These are phyloP conservation scores for Gymnocephalus cernua DNA, from an alignment of 2,113 vertebrate species.

Conservation along the genomic window DNA sequence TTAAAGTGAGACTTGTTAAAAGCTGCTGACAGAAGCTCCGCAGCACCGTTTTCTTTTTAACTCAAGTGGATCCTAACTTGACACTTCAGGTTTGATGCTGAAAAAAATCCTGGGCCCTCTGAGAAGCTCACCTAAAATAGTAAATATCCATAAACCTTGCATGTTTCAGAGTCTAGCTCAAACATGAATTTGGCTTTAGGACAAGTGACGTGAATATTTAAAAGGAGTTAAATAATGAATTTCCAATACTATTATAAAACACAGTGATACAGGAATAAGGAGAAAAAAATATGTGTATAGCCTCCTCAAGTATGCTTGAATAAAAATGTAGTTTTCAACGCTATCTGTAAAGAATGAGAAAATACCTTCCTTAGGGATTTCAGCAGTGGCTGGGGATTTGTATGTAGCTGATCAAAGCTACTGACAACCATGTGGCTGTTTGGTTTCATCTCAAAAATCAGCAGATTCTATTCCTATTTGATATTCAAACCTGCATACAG, in stretches of 20 bases:
- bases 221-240: background rate
- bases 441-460: slow-evolving; percentile 22
- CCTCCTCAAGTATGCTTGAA: background rate
- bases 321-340: slow-evolving; percentile 2
- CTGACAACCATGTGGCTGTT: slow-evolving; percentile 18
- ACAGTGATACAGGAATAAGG: background rate
- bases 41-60: slow-evolving; percentile 6
- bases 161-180: background rate
- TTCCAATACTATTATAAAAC: background rate
- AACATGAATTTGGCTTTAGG: slow-evolving; percentile 20
- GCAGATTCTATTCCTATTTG: slow-evolving; percentile 22
- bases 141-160: slow-evolving; percentile 11
- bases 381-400: slow-evolving; percentile 22
- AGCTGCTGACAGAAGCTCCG: background rate
- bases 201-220: slow-evolving; percentile 25
- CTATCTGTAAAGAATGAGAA: background rate
- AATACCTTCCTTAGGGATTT: background rate
- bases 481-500: slow-evolving; percentile 4
- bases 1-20: slow-evolving; percentile 18
- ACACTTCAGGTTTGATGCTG: background rate
- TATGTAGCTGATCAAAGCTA: slow-evolving; percentile 17
- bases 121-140: slow-evolving; percentile 15
- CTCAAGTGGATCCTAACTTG: slow-evolving; percentile 12
- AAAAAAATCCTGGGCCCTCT: background rate
- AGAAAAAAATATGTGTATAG: background rate